Evolutionary conservation across 2,888 invertebrate species (phyloP), one percentile per base, ranked within the genome.

Genomic region (Tenthredo notha): DNA sequence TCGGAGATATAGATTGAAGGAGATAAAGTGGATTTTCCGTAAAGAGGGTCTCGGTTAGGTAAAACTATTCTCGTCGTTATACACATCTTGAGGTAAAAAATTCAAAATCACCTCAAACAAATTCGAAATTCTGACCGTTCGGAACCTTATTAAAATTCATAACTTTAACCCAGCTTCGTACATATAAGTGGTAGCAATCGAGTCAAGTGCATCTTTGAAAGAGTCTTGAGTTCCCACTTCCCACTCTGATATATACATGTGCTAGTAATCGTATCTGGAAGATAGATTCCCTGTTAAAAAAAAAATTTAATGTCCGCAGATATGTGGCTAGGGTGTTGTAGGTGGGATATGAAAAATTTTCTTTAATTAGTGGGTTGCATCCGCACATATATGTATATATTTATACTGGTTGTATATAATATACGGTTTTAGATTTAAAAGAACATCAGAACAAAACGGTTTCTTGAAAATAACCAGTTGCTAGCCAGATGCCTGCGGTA

Each of bases 401-500:
- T n/a, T n/a, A 2, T 33, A 4, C 37, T 40, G 40, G 21, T 43
- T 70, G 67, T 50, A 65, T 58, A 86, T 40, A 58, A 70, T 70
- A 67, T 84, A 84, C 65, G 84, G 18, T 54, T 80, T 80, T 61
- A 61, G 37, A 40, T 80, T 80, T 40, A 37, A 61, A 33, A n/a
- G 54, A 58, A 21, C 10, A 25, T 61, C 21, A n/a, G 18, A 77
- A 82, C 65, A 72, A 83, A 50, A 61, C 78, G 70, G 61, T 25
- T n/a, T 58, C 61, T 67, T 29, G 84, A 84, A 67, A 84, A 54
- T 82, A 83, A 85, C 70, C 85, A 85, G 86, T 87, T 87, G 86
- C 86, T 85, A 85, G 86, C 86, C 88, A 88, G 88, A 88, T 88
- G 88, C 87, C 85, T 12, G n/a, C n/a, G 40, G 9, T 2, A 21